A percentile compares a stretch with the other conserved stretches of the same genome.
Conservation (phyloP, 2,797 vertebrate species). For the Falco rusticolus region DNA sequence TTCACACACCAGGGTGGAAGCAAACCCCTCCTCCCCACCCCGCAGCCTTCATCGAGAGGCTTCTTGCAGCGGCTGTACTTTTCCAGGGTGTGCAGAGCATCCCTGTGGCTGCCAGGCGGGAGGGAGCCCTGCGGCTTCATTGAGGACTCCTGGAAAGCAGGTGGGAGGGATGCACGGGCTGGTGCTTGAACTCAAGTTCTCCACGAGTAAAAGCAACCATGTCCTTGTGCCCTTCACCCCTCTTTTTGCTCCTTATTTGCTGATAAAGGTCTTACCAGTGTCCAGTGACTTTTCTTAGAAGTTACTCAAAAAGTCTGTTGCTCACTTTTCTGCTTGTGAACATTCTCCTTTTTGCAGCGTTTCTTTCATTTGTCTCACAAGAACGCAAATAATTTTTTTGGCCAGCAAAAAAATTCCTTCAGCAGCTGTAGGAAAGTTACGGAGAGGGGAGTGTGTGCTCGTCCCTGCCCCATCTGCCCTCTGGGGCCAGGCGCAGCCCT, state of each 20-base stretch:
- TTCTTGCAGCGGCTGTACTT: slow-evolving; percentile 33
- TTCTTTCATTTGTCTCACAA: background rate
- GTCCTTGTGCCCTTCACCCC: background rate
- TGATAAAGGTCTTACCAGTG: background rate
- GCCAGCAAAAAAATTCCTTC: background rate
- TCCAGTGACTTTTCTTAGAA: background rate
- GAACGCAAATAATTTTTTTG: background rate
- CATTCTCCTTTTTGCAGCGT: background rate
- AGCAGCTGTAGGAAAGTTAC: background rate
- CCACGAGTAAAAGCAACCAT: accelerated
- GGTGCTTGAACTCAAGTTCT: background rate
- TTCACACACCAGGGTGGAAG: slow-evolving; percentile 35
- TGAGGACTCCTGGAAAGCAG: background rate
- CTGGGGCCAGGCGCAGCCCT: background rate
- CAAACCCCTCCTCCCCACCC: background rate
- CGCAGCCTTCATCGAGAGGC: background rate
- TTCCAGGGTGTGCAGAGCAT: background rate
- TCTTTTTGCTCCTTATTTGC: background rate
- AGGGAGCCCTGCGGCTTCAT: background rate
- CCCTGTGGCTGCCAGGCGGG: background rate
- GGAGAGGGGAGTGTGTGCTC: background rate
- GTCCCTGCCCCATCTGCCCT: background rate
- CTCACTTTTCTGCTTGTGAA: background rate
- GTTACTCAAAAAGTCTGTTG: background rate
- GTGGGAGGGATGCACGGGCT: background rate